These are phyloP conservation scores for Drosophila sucinea DNA, from an alignment of 1,140 invertebrate genomes.

Conservation along the genomic window DNA sequence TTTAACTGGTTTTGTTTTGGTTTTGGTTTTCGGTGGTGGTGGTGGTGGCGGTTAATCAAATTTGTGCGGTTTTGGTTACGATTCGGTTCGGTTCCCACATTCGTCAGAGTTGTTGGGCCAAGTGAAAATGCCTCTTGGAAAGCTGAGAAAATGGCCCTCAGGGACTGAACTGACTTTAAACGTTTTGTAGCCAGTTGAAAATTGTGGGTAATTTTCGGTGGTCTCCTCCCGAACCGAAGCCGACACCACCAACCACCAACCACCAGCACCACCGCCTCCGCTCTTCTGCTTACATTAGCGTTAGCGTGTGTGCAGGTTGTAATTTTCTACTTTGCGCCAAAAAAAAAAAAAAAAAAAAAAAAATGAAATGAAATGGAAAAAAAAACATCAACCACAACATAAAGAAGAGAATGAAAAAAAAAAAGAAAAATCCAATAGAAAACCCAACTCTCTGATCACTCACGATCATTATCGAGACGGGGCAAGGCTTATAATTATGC, in stretches of 20 bases:
- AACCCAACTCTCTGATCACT: constrained; percentile 22
- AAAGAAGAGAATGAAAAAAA: not conserved
- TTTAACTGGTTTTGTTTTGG: constrained; percentile 14
- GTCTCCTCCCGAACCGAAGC: constrained; percentile 35
- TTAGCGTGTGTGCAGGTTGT: constrained; percentile 72
- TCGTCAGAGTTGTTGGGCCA: constrained; percentile 43
- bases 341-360: constrained; percentile 39
- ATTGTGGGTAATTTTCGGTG: constrained; percentile 67
- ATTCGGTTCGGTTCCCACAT: constrained; percentile 59
- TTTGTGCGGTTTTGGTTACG: constrained; percentile 9
- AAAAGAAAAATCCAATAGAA: constrained; percentile 24
- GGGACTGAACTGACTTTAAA: constrained; percentile 48
- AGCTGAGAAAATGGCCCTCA: constrained; percentile 63
- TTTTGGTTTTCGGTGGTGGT: not conserved
- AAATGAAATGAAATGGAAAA: constrained; percentile 14
- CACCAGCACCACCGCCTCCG: not conserved
- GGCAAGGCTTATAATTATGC: constrained; percentile 46
- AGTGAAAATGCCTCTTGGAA: constrained; percentile 20
- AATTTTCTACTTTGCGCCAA: constrained; percentile 80
- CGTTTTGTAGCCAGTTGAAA: constrained; percentile 52
- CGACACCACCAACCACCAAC: not conserved
- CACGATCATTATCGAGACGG: constrained; percentile 33
- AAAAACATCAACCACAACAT: constrained; percentile 15
- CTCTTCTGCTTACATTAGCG: constrained; percentile 58
- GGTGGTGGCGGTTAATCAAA: constrained; percentile 15